These are phyloP conservation scores for Pherbina coryleti DNA, from an alignment of 2,888 invertebrate species.

Conservation along the genomic window DNA sequence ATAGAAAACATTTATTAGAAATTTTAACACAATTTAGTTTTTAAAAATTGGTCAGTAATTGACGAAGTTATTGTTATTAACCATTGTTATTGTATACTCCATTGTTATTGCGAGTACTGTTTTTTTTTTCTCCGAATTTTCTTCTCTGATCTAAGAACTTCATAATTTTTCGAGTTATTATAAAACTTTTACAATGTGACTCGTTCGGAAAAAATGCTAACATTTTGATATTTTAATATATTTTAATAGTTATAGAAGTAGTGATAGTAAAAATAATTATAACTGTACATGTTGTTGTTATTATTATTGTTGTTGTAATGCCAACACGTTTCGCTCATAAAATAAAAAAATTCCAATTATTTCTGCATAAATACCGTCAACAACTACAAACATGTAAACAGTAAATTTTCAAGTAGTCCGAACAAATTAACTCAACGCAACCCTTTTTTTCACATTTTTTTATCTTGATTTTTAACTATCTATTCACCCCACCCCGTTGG, in stretches of 20 bases:
- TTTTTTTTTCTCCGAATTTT: no score
- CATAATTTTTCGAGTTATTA: not conserved
- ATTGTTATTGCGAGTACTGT: no score
- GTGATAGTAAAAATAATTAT: not conserved
- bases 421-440: constrained; percentile 18
- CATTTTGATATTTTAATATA: no score
- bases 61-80: no score
- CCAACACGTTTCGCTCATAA: not conserved
- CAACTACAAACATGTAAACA: not conserved
- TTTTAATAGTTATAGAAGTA: not conserved
- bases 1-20: no score
- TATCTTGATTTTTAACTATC: not conserved
- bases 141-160: no score
- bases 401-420: not conserved
- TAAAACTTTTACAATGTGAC: not conserved
- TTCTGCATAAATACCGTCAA: not conserved
- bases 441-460: not conserved
- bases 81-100: no score
- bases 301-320: not conserved
- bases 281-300: not conserved
- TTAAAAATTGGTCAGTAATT: no score
- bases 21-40: no score
- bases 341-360: not conserved
- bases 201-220: no score
- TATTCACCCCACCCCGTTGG: not conserved